Evolutionary conservation across 2,888 invertebrate species (phyloP).

Genomic region (Leptinotarsa peninsularis): DNA sequence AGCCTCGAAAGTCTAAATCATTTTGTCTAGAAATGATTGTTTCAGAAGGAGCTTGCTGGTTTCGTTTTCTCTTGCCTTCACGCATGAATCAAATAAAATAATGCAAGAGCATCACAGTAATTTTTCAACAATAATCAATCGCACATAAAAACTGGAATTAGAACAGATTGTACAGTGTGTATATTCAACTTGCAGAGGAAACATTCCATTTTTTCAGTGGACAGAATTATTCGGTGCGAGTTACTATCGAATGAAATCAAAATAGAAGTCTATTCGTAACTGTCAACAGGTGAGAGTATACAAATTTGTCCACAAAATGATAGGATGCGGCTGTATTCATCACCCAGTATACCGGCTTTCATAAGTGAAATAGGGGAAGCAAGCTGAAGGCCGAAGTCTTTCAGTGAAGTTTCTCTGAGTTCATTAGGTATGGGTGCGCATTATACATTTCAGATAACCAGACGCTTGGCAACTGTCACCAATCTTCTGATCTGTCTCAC

Average conservation of each 20-base stretch:
- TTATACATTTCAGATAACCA: slow-evolving; percentile 50
- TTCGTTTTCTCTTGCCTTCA: too few relatives aligned
- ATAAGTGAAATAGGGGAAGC: slow-evolving; percentile 42
- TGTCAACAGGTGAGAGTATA: slow-evolving; percentile 3
- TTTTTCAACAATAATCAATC: too few relatives aligned
- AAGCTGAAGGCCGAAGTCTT: slow-evolving; percentile 12
- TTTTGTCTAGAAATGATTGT: too few relatives aligned
- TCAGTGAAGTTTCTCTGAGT: slow-evolving; percentile 25
- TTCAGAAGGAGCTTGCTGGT: too few relatives aligned
- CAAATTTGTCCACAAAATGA: slow-evolving; percentile 46
- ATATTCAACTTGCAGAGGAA: neutral
- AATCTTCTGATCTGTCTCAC: slow-evolving; percentile 36
- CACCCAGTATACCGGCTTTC: slow-evolving; percentile 44
- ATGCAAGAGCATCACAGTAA: too few relatives aligned
- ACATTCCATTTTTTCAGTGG: slow-evolving; percentile 6
- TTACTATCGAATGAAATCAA: neutral
- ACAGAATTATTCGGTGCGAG: neutral
- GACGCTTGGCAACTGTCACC: slow-evolving; percentile 44
- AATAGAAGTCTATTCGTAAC: slow-evolving; percentile 10
- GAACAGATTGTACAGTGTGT: neutral
- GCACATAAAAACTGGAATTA: neutral
- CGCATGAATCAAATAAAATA: too few relatives aligned
- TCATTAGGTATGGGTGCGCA: slow-evolving; percentile 45
- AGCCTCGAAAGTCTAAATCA: too few relatives aligned
- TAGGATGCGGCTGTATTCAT: slow-evolving; percentile 45